Conservation (phyloP, 2,888 invertebrate genomes). For the Spatulosminthurus flaviceps region DNA sequence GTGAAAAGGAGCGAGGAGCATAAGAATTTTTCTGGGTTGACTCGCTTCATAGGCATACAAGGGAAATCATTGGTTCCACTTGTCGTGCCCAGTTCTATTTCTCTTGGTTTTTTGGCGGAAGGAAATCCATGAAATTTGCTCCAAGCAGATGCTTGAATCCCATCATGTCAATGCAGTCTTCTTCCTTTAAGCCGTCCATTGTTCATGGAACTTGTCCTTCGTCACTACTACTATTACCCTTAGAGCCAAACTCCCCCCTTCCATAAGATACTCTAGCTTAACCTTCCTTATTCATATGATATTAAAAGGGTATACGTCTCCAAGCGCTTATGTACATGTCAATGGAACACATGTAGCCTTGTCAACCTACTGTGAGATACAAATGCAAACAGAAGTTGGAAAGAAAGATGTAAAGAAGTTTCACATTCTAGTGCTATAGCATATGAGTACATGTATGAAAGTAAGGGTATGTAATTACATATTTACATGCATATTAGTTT, state of each 20-base stretch:
- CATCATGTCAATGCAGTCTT: conserved; percentile 36
- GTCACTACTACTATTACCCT: background rate
- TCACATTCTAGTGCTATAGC: too few species aligned
- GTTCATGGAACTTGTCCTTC: conserved; percentile 32
- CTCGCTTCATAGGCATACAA: conserved; percentile 2
- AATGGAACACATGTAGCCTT: too few species aligned
- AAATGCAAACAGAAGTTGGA: too few species aligned
- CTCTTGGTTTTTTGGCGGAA: conserved; percentile 11
- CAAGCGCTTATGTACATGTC: too few species aligned
- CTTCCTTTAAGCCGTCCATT: conserved; percentile 40
- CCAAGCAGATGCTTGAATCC: conserved; percentile 32
- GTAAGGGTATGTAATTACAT: too few species aligned
- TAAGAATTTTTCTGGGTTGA: conserved; percentile 1
- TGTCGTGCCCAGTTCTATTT: conserved; percentile 23
- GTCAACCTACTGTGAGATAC: too few species aligned
- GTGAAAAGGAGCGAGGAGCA: conserved; percentile 6
- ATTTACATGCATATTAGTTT: too few species aligned
- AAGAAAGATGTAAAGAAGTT: too few species aligned
- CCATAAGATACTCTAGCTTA: background rate
- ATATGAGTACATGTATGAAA: too few species aligned
- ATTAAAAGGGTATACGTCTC: too few species aligned
- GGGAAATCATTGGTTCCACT: conserved; percentile 18
- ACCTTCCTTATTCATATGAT: background rate
- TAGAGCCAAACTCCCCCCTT: background rate
- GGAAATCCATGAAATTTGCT: conserved; percentile 39